Base-by-base conservation (phyloP, 2,888 invertebrate genomes). In the Drosophila tanythrix region DNA sequence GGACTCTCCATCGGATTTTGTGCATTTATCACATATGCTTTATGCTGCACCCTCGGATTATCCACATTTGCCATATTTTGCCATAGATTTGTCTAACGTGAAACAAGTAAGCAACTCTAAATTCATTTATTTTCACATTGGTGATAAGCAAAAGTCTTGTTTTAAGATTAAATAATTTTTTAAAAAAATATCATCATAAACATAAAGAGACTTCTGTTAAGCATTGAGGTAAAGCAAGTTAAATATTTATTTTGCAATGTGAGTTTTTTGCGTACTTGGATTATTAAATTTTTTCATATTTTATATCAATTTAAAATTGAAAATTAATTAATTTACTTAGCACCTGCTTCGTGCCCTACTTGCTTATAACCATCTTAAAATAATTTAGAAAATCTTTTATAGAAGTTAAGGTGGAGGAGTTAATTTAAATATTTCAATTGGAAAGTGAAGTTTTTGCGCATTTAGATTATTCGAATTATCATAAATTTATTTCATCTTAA, bases 81-180 rank as follows among this genome's bases (percentile, higher is more conserved):
- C 66, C 58, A 40, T 50, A 56, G 60, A 46, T 61, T 56, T 66
- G 50, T 33, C 31, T 40, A 29, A 56, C 53, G 64, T 61, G 56
- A 73, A 73, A 68, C 80, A 85, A 83, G 86, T 85, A 85, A 83
- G 85, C 46, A 59, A 50, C 2, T 18, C 29, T 48, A 11, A 10
- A 53, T 43, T 38, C 1, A 52, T 52, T 52, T 25, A 18, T 53
- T 55, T 25, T 46, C 8, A 2, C 8, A 15, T 46, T 46, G 25
- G 1, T 25, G 25, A 8, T 46, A 21, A 43, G 43, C 43, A 43
- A 33, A 53, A 21, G 15, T 35, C 33, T 33, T 3, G 2, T 29
- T 31, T 15, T 7, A 11, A 46, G 1, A 21, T 48, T 50, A 50
- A 50, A 18, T 15, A 29, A 29, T 5, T 25, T 1, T 27, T 50